phyloP scores from a whole-genome alignment of 1,140 invertebrate species.

The Phthorimaea operculella region DNA sequence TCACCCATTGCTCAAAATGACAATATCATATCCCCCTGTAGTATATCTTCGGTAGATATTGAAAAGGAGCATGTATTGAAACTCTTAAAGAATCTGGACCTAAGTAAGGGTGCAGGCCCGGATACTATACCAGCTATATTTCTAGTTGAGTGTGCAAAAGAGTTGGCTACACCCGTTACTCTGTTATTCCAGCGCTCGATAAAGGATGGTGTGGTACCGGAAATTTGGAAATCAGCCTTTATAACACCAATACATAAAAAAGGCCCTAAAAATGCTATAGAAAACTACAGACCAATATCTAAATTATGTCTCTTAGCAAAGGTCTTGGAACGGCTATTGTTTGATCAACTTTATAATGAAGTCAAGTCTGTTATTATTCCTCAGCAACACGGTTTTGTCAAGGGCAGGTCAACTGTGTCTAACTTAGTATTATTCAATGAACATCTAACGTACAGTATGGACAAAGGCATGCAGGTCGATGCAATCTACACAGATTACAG shows the following conservation, averaged over 20 bases:
- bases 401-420: not conserved
- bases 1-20: not conserved
- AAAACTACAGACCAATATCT: not conserved
- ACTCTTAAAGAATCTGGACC: not conserved
- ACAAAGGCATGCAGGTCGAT: not conserved
- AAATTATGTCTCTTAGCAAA: not conserved
- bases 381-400: not conserved
- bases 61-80: not conserved
- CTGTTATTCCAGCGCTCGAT: not conserved
- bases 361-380: not conserved
- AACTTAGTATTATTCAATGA: not conserved
- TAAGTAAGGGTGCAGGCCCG: not conserved
- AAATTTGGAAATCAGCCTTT: not conserved
- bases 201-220: not conserved
- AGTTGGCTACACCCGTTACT: not conserved
- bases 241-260: not conserved
- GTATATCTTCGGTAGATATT: not conserved
- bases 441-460: not conserved
- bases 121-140: not conserved
- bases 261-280: not conserved
- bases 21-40: not conserved
- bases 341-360: not conserved
- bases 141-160: not conserved
- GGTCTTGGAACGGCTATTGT: not conserved
- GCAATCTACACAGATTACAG: not conserved